A percentile compares a stretch with the other conserved stretches of the same genome.
These are phyloP conservation scores for Drosophila sp. DNA, from an alignment of 1,140 invertebrate genomes.

Conservation along the genomic window DNA sequence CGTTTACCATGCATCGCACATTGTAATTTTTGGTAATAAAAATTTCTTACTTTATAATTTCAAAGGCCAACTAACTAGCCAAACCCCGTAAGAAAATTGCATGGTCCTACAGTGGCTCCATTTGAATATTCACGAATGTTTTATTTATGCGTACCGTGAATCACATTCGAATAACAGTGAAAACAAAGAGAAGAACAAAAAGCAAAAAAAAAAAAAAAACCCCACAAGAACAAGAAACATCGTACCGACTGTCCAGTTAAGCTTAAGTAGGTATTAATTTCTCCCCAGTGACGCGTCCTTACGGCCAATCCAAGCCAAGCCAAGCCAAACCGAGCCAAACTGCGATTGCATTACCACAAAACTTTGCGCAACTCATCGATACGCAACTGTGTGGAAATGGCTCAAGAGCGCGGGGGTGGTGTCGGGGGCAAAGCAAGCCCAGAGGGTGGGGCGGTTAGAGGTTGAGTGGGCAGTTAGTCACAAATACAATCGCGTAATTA, in stretches of 20 bases:
- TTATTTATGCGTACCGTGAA: conserved; percentile 69
- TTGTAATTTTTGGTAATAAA: conserved; percentile 81
- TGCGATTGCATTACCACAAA: conserved; percentile 68
- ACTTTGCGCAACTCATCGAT: conserved; percentile 54
- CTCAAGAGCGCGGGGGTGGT: conserved; percentile 26
- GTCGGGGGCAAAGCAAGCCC: background rate
- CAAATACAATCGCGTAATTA: conserved; percentile 81
- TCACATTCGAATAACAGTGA: conserved; percentile 47
- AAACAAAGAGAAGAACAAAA: conserved; percentile 23
- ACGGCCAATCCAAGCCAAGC: conserved; percentile 4
- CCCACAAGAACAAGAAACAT: conserved; percentile 9
- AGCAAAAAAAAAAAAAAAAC: conserved; percentile 7
- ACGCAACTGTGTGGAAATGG: conserved; percentile 32
- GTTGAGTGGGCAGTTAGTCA: conserved; percentile 64
- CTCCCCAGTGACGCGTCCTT: conserved; percentile 58
- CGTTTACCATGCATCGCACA: conserved; percentile 54
- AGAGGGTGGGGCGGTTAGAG: conserved; percentile 1
- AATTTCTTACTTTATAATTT: conserved; percentile 73
- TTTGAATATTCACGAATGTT: conserved; percentile 56
- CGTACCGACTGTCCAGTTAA: conserved; percentile 70
- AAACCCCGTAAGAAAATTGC: conserved; percentile 56
- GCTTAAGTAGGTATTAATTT: conserved; percentile 82
- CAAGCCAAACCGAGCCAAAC: conserved; percentile 4
- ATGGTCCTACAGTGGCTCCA: conserved; percentile 13
- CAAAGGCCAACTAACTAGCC: conserved; percentile 26